A percentile compares a stretch with the other conserved stretches of the same genome.
Evolutionary conservation across 2,113 vertebrate species (phyloP).

Genomic region (Elaphurus davidianus): DNA sequence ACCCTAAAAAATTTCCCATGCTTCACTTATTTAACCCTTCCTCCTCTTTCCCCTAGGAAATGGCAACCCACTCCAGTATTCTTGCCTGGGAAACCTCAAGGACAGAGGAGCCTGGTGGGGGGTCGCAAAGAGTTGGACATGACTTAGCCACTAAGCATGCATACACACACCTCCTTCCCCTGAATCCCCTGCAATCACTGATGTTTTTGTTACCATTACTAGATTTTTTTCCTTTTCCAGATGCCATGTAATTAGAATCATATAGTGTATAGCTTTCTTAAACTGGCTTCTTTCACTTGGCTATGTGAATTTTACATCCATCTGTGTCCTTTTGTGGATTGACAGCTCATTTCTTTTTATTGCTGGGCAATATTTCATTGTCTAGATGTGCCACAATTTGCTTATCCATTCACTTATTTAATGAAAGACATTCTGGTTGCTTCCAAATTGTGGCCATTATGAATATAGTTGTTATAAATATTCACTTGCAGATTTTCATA

Average conservation of each 20-base stretch:
- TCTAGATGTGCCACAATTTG: not conserved
- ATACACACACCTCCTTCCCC: not conserved
- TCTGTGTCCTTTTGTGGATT: not conserved
- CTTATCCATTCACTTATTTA: not conserved
- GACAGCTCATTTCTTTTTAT: not conserved
- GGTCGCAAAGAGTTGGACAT: fast-evolving
- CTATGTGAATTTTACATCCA: not conserved
- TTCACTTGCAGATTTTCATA: not conserved
- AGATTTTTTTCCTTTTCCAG: not conserved
- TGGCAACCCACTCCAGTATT: not conserved
- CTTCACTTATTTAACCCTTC: not conserved
- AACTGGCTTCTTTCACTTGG: not conserved
- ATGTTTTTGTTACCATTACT: not conserved
- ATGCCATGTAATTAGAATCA: not conserved
- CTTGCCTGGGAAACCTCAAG: not conserved
- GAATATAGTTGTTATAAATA: not conserved
- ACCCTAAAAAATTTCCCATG: not conserved
- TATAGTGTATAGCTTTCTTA: not conserved
- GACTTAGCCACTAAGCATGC: not conserved
- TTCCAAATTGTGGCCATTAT: not conserved
- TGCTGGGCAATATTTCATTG: not conserved
- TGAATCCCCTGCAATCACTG: not conserved
- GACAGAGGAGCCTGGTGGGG: not conserved
- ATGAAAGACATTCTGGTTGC: not conserved
- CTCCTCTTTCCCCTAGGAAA: not conserved